A percentile compares a stretch with the other conserved stretches of the same genome.
Conservation (phyloP, 2,797 vertebrate genomes). For the Catharus ustulatus region DNA sequence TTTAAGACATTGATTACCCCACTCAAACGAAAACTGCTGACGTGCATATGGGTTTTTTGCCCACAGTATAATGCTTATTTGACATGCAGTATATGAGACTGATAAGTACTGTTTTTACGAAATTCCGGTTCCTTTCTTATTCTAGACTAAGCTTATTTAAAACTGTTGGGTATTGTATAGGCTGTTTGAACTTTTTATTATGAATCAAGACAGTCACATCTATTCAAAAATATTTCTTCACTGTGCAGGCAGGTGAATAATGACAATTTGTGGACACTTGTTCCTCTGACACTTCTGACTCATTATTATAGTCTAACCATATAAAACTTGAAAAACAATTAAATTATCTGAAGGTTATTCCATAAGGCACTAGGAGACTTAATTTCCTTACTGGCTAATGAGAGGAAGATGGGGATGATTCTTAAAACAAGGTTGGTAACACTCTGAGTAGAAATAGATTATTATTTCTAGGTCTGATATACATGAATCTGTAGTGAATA, state of each 20-base stretch:
- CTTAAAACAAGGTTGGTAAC: not conserved
- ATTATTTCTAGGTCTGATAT: not conserved
- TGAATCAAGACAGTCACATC: not conserved
- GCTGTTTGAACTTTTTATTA: not conserved
- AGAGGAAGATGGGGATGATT: not conserved
- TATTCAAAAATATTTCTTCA: not conserved
- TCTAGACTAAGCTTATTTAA: not conserved
- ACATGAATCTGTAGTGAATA: not conserved
- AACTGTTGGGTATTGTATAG: not conserved
- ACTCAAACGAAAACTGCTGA: not conserved
- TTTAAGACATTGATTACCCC: not conserved
- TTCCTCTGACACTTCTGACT: not conserved
- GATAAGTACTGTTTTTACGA: not conserved
- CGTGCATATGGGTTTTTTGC: fast-evolving
- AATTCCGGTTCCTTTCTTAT: not conserved
- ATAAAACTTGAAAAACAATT: not conserved
- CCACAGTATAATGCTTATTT: not conserved
- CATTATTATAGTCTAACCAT: not conserved
- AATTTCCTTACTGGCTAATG: not conserved
- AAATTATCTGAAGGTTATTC: not conserved
- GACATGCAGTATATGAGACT: not conserved
- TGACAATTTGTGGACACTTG: not conserved
- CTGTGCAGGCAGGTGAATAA: not conserved
- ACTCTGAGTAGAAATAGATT: not conserved
- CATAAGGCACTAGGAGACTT: not conserved